Conservation (phyloP, 1,140 invertebrate species). For the Drosophila tani region DNA sequence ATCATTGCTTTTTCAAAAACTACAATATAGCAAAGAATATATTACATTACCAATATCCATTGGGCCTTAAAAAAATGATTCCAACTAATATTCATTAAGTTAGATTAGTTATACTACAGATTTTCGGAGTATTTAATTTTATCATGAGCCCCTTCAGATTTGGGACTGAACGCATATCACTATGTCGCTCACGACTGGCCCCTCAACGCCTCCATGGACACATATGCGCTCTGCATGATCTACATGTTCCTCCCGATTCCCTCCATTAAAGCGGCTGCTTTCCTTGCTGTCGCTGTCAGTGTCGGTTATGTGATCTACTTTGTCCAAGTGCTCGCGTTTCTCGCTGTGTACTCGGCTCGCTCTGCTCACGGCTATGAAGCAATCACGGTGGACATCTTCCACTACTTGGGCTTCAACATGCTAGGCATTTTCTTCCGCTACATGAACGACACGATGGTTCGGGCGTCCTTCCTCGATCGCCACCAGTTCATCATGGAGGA, state of each 20-base stretch:
- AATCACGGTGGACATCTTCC: slow-evolving; percentile 88
- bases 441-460: slow-evolving; percentile 93
- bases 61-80: too few relatives aligned
- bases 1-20: too few relatives aligned
- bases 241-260: slow-evolving; percentile 92
- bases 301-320: slow-evolving; percentile 87
- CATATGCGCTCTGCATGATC: slow-evolving; percentile 89
- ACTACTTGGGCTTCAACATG: slow-evolving; percentile 91
- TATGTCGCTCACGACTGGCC: slow-evolving; percentile 58
- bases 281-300: slow-evolving; percentile 88
- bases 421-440: slow-evolving; percentile 94
- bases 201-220: slow-evolving; percentile 88
- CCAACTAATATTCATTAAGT: too few relatives aligned
- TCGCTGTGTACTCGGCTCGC: background rate
- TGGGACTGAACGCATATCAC: slow-evolving; percentile 86
- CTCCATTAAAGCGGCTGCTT: slow-evolving; percentile 87
- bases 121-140: background rate
- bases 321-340: slow-evolving; percentile 87
- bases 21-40: too few relatives aligned
- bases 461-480: slow-evolving; percentile 94
- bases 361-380: slow-evolving; percentile 1
- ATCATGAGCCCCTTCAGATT: slow-evolving; percentile 76
- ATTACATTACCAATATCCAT: too few relatives aligned
- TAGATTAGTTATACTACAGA: too few relatives aligned
- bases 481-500: slow-evolving; percentile 94